A percentile compares a stretch with the other conserved stretches of the same genome.
These are phyloP conservation scores for Hexactinellida sp. DNA, from an alignment of 37 sponge, comb jelly and placozoan species.

Conservation along the genomic window DNA sequence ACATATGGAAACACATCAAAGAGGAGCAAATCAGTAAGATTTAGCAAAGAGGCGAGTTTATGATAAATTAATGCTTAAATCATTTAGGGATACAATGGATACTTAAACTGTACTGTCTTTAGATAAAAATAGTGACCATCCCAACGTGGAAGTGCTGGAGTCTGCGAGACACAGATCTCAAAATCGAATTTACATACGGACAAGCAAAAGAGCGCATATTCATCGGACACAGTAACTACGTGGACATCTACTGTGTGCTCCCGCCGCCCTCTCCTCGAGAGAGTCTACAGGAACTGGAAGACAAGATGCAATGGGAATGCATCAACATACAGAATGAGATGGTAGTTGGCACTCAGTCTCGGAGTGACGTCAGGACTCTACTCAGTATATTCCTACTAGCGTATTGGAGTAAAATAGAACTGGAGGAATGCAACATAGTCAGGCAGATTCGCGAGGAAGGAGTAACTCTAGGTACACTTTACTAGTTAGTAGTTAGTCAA, in stretches of 20 bases:
- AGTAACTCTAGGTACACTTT: neutral
- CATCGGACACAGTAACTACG: neutral
- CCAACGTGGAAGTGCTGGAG: conserved; percentile 5
- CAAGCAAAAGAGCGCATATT: neutral
- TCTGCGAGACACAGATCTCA: neutral
- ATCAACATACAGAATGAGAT: neutral
- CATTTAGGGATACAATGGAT: neutral
- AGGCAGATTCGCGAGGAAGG: neutral
- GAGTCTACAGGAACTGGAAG: neutral
- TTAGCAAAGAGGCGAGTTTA: neutral
- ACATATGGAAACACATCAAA: neutral
- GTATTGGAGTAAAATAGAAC: neutral
- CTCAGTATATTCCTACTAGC: neutral
- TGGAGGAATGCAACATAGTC: neutral
- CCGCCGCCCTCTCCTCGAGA: neutral
- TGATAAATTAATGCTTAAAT: neutral
- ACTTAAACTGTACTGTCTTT: neutral
- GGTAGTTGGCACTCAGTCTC: neutral
- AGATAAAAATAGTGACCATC: neutral
- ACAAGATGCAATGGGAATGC: neutral
- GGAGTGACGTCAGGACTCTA: neutral
- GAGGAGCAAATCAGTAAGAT: neutral
- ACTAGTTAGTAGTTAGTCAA: neutral
- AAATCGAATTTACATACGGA: neutral
- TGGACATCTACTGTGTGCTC: neutral